These are phyloP conservation scores for Muntiacus reevesi DNA, from an alignment of 2,113 vertebrate genomes.

Conservation along the genomic window DNA sequence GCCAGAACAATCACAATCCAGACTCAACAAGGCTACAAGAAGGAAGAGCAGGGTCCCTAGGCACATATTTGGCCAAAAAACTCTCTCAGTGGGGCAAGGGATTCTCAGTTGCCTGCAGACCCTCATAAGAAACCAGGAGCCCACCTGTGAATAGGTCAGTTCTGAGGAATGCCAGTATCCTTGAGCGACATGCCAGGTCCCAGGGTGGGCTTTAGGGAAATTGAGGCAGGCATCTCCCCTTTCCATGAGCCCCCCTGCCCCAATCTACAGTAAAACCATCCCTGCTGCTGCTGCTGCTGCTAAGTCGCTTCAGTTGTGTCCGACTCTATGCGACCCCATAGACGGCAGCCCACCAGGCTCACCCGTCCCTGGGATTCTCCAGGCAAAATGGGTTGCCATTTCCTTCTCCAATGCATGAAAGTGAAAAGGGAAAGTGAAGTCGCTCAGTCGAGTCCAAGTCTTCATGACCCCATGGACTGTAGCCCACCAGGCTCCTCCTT, in stretches of 20 bases:
- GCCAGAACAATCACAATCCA: neutral
- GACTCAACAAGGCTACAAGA: neutral
- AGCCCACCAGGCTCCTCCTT: neutral
- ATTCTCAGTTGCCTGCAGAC: neutral
- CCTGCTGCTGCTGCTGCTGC: no score
- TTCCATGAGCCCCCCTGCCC: neutral
- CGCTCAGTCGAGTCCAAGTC: rapidly evolving
- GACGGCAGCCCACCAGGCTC: rapidly evolving
- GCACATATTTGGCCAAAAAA: neutral
- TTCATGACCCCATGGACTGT: neutral
- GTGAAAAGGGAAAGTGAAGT: no score
- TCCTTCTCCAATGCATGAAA: no score
- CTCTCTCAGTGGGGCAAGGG: neutral
- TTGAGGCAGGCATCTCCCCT: neutral
- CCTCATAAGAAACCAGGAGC: neutral
- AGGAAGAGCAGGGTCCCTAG: neutral
- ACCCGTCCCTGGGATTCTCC: neutral
- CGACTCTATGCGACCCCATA: neutral
- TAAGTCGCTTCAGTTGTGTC: rapidly evolving
- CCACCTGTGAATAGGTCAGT: neutral
- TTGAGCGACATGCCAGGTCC: neutral
- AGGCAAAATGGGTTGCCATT: no score
- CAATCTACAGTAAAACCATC: neutral
- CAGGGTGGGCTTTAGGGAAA: neutral
- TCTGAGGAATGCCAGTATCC: neutral